Evolutionary conservation across 2,888 invertebrate genomes (phyloP).

Genomic region (Serripes groenlandicus): DNA sequence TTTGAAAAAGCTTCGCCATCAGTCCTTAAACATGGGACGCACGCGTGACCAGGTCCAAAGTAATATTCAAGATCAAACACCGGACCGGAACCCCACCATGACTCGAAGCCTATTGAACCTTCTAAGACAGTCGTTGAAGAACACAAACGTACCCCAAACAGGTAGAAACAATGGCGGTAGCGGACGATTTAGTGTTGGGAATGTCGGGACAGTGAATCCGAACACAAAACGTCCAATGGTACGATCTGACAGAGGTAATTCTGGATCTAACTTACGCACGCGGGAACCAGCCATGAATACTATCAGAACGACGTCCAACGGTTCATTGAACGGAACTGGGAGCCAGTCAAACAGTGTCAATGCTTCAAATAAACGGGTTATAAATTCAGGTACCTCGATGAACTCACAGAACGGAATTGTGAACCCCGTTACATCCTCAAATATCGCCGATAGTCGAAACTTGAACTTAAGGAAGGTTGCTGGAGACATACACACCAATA

Average conservation of each 20-base stretch:
- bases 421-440: not conserved
- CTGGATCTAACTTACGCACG: constrained; percentile 14
- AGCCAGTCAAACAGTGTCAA: constrained; percentile 7
- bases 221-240: too few relatives aligned
- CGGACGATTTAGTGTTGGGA: constrained; percentile 9
- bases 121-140: not conserved
- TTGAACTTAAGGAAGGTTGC: not conserved
- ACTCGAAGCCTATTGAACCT: constrained; percentile 16
- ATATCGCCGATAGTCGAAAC: not conserved
- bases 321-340: not conserved
- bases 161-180: not conserved
- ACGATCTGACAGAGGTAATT: not conserved
- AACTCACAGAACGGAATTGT: not conserved
- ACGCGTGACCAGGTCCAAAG: constrained; percentile 6
- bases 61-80: not conserved
- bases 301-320: not conserved
- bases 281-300: not conserved
- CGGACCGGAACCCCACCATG: constrained; percentile 12
- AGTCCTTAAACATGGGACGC: constrained; percentile 20
- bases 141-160: not conserved
- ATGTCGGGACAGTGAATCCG: not conserved
- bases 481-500: not conserved
- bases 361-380: constrained; percentile 7
- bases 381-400: constrained; percentile 9
- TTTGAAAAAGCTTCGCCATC: constrained; percentile 40